Conservation (phyloP, 2,888 invertebrate genomes). For the Phasia obesa region DNA sequence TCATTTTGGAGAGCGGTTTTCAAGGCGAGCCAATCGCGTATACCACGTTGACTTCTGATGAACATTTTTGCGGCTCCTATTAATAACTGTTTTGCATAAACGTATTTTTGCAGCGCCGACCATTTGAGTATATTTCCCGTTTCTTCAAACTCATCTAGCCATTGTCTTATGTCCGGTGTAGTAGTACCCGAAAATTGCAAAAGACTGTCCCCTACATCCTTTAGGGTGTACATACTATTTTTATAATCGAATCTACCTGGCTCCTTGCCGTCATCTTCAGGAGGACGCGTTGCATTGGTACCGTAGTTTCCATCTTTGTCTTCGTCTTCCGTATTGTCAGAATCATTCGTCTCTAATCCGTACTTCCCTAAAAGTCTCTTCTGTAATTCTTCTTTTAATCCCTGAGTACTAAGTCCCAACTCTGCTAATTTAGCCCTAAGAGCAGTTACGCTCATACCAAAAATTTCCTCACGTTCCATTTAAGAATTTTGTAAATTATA, state of each 20-base stretch:
- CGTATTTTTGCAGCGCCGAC: conserved; percentile 2
- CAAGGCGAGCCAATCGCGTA: no score
- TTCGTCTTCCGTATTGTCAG: no score
- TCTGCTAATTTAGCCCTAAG: not conserved
- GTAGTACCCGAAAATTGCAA: conserved; percentile 24
- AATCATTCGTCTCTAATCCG: no score
- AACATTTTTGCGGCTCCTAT: conserved; percentile 10
- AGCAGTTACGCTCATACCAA: not conserved
- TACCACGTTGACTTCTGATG: conserved; percentile 30
- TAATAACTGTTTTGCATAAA: conserved; percentile 38
- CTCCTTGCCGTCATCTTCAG: not conserved
- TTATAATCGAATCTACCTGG: not conserved
- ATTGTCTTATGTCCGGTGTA: conserved; percentile 39
- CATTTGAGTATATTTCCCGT: conserved; percentile 43
- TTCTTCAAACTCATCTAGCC: conserved; percentile 35
- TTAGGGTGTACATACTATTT: conserved; percentile 38
- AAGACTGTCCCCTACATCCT: conserved; percentile 45
- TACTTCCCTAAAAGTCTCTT: not conserved
- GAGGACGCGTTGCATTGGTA: no score
- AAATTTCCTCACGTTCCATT: conserved; percentile 7
- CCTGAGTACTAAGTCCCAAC: not conserved
- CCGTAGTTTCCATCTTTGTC: no score
- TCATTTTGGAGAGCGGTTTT: no score
- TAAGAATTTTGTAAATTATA: not conserved
- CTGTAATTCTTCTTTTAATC: not conserved